Percentiles rank a stretch among this genome's conserved stretches.
phyloP scores from a whole-genome alignment of 2,113 vertebrate species.

The Actinemys pallida region DNA sequence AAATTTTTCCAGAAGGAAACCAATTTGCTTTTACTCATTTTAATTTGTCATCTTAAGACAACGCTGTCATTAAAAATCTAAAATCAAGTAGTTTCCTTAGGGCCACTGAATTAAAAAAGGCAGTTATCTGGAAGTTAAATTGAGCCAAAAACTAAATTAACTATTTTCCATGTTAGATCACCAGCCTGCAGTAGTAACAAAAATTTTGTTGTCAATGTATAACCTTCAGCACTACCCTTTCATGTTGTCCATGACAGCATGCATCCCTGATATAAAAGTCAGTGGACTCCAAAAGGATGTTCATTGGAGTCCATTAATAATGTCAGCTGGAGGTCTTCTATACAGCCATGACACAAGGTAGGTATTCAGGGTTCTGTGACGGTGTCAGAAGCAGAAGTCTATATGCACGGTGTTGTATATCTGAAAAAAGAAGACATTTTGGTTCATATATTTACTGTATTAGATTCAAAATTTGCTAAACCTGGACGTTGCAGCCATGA shows the following conservation, averaged over 20 bases:
- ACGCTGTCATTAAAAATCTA: background rate
- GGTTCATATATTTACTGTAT: background rate
- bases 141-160: background rate
- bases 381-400: conserved; percentile 14
- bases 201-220: conserved; percentile 35
- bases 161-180: background rate
- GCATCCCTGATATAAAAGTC: conserved; percentile 41
- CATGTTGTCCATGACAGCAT: conserved; percentile 56
- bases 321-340: conserved; percentile 39
- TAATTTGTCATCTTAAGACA: background rate
- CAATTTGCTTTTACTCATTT: background rate
- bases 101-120: background rate
- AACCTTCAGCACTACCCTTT: conserved; percentile 46
- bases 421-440: conserved; percentile 53
- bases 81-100: background rate
- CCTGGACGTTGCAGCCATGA: background rate
- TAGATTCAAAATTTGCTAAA: background rate
- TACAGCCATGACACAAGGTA: conserved; percentile 14
- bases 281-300: conserved; percentile 46
- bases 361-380: conserved; percentile 10
- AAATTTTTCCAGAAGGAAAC: background rate
- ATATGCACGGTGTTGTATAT: conserved; percentile 44
- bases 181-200: background rate
- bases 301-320: background rate
- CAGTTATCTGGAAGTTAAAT: background rate